Evolutionary conservation across 2,888 invertebrate species (phyloP).

Genomic region (Dinocampus coccinellae): DNA sequence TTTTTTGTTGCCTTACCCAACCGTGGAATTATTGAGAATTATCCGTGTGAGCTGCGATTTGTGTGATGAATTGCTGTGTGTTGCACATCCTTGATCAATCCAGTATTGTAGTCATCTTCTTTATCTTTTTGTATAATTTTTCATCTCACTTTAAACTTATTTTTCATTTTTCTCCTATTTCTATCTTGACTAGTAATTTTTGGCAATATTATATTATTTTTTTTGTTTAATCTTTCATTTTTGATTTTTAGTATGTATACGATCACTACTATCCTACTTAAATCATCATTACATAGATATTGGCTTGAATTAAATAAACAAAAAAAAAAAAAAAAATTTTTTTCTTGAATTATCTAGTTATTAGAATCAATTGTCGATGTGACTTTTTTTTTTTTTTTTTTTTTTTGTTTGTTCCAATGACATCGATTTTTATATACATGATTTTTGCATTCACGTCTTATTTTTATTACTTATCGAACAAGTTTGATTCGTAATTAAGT

Average conservation of each 20-base stretch:
- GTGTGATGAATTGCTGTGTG: constrained; percentile 40
- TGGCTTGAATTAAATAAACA: background rate
- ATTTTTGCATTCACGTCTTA: background rate
- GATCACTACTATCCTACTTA: constrained; percentile 33
- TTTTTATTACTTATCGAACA: constrained; percentile 1
- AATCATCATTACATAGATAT: background rate
- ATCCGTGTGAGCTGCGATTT: constrained; percentile 50
- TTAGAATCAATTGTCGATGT: constrained; percentile 3
- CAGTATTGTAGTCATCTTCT: constrained; percentile 25
- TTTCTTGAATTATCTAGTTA: constrained; percentile 10
- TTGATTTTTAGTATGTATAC: no score
- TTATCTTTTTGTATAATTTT: constrained; percentile 9
- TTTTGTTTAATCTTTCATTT: constrained; percentile 21
- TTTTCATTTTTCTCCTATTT: constrained; percentile 22
- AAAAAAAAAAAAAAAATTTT: constrained; percentile 16
- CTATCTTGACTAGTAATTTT: background rate
- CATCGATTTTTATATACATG: background rate
- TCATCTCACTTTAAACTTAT: constrained; percentile 40
- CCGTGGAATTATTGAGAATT: constrained; percentile 51
- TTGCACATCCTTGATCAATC: constrained; percentile 39
- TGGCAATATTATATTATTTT: background rate
- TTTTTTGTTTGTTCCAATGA: no score
- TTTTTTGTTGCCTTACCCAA: constrained; percentile 64
- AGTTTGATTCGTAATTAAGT: background rate
- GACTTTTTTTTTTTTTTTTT: background rate